Conservation (phyloP, 1,140 invertebrate species). For the Drosophila seguyi region DNA sequence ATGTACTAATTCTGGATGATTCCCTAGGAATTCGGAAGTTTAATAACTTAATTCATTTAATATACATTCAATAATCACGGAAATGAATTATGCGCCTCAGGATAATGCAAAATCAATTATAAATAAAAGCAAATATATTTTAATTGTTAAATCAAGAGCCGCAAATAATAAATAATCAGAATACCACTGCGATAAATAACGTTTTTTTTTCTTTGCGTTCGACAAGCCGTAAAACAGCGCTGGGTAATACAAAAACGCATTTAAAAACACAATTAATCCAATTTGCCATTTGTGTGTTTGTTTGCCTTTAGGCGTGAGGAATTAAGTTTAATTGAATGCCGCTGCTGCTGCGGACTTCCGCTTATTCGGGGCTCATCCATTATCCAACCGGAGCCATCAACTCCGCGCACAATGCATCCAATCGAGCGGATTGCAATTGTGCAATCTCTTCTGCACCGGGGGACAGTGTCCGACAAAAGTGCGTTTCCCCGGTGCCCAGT, state of each 20-base stretch:
- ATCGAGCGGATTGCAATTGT: slow-evolving; percentile 52
- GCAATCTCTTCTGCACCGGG: slow-evolving; percentile 20
- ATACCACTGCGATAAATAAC: slow-evolving; percentile 8
- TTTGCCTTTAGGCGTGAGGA: slow-evolving; percentile 27
- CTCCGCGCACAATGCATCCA: slow-evolving; percentile 65
- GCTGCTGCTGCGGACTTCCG: slow-evolving; percentile 65
- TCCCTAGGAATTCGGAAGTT: background rate
- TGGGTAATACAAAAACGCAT: slow-evolving; percentile 10
- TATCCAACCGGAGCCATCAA: slow-evolving; percentile 46
- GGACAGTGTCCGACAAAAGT: slow-evolving; percentile 7
- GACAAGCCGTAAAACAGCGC: background rate
- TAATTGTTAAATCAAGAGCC: background rate
- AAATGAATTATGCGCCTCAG: background rate
- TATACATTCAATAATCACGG: background rate
- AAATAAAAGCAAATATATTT: background rate
- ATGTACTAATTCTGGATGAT: background rate
- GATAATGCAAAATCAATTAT: slow-evolving; percentile 7
- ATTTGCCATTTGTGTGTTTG: slow-evolving; percentile 23
- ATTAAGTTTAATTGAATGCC: slow-evolving; percentile 60
- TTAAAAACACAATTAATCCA: slow-evolving; percentile 32
- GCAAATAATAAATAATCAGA: slow-evolving; percentile 16
- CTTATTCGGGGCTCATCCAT: slow-evolving; percentile 54
- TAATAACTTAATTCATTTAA: background rate
- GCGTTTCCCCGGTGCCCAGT: slow-evolving; percentile 2
- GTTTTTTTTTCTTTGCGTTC: background rate